Evolutionary conservation across 92 coral and sea anemone species (phyloP).

Genomic region (Siderastrea siderea): DNA sequence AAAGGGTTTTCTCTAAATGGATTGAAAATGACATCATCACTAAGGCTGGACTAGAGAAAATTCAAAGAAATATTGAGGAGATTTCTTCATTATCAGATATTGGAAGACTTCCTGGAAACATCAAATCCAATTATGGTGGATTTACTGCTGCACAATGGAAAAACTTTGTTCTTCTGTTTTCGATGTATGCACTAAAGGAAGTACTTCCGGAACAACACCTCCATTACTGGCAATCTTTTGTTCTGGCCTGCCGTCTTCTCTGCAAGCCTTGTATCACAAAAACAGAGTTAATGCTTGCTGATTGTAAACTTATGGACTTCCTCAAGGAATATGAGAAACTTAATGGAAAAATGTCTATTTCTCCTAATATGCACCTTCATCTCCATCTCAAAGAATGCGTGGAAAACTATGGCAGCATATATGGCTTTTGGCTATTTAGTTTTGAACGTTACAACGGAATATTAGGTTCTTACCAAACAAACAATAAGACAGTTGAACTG

Average conservation of each 20-base stretch:
- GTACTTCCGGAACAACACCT: constrained; percentile 63
- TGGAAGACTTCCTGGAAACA: too few species aligned
- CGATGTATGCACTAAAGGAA: constrained; percentile 61
- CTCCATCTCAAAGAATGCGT: constrained; percentile 62
- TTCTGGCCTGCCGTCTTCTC: too few species aligned
- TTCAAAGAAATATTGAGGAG: too few species aligned
- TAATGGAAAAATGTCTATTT: constrained; percentile 43
- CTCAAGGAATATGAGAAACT: constrained; percentile 52
- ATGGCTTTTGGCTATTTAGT: constrained; percentile 65
- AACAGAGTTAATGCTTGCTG: constrained; percentile 63
- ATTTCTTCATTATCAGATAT: too few species aligned
- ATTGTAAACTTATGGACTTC: too few species aligned
- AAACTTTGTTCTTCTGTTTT: too few species aligned
- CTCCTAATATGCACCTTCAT: constrained; percentile 76
- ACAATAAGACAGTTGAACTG: constrained; percentile 55
- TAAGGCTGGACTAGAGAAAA: constrained; percentile 37
- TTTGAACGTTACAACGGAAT: constrained; percentile 72
- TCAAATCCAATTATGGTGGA: too few species aligned
- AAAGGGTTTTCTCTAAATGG: too few species aligned
- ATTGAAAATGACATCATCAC: constrained; percentile 53
- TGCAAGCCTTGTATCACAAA: constrained; percentile 65
- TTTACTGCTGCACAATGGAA: too few species aligned
- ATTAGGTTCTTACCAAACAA: constrained; percentile 51
- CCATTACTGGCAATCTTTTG: constrained; percentile 76
- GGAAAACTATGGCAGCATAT: constrained; percentile 61